These are phyloP conservation scores for Psilopogon haemacephalus DNA, from an alignment of 2,113 vertebrate species.

Conservation along the genomic window DNA sequence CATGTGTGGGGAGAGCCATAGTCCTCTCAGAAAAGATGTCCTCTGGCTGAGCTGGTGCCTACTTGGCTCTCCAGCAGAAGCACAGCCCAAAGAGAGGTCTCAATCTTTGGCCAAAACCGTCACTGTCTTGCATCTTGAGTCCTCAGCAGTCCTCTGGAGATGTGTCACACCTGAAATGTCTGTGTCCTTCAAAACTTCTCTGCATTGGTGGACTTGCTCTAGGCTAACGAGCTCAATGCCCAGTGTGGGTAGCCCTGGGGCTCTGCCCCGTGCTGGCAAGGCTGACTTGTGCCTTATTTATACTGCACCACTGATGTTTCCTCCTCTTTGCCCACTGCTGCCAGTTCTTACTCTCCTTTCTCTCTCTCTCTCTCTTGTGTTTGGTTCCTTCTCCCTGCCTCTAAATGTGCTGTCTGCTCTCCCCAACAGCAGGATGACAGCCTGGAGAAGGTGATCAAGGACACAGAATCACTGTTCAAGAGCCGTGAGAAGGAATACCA, in stretches of 20 bases:
- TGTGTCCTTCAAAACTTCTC: not conserved
- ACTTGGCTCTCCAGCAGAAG: not conserved
- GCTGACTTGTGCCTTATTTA: not conserved
- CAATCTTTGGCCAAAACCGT: not conserved
- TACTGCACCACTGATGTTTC: not conserved
- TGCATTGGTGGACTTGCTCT: not conserved
- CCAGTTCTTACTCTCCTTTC: not conserved
- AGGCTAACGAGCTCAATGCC: not conserved
- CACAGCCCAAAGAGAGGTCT: not conserved
- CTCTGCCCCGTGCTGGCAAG: not conserved
- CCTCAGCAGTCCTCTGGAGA: not conserved
- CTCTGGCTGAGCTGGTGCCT: not conserved
- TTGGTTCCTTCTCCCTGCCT: not conserved
- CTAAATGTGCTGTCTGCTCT: not conserved
- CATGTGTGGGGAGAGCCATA: accelerated
- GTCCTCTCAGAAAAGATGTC: not conserved
- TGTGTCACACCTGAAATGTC: accelerated
- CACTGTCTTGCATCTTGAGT: accelerated
- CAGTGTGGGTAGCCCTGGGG: not conserved
- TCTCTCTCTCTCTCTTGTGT: conserved; percentile 26
- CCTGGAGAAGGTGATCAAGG: conserved; percentile 96
- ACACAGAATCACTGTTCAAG: conserved; percentile 95
- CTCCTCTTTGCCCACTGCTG: not conserved
- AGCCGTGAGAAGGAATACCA: conserved; percentile 97
- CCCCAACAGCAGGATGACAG: conserved; percentile 86